These are phyloP conservation scores for Macrobrachium rosenbergii DNA, from an alignment of 1,140 invertebrate genomes.

Conservation along the genomic window DNA sequence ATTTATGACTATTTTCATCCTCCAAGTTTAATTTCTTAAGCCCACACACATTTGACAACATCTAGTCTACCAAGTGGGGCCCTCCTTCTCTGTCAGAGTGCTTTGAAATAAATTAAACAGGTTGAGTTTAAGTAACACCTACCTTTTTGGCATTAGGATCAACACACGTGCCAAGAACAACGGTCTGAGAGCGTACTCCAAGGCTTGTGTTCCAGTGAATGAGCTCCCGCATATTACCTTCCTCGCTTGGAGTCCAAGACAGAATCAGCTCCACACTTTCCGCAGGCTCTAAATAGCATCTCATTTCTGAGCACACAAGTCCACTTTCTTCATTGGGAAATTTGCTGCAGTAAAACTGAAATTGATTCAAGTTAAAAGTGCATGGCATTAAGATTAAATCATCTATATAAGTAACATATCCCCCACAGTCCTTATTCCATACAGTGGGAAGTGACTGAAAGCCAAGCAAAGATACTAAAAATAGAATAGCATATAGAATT, in stretches of 20 bases:
- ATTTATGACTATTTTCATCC: too few relatives aligned
- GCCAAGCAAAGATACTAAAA: too few relatives aligned
- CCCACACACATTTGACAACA: not conserved
- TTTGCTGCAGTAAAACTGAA: constrained; percentile 60
- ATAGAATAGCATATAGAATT: too few relatives aligned
- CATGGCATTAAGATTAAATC: too few relatives aligned
- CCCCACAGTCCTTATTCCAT: too few relatives aligned
- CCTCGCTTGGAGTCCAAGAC: constrained; percentile 55
- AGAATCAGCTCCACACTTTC: constrained; percentile 56
- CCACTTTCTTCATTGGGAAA: constrained; percentile 57
- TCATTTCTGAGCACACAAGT: constrained; percentile 23
- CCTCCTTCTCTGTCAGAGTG: too few relatives aligned
- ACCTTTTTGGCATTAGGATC: constrained; percentile 63
- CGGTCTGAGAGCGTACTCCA: constrained; percentile 61
- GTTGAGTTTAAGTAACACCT: not conserved
- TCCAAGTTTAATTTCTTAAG: not conserved
- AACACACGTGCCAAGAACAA: constrained; percentile 59
- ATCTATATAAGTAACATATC: too few relatives aligned
- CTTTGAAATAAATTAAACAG: not conserved
- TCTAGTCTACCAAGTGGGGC: too few relatives aligned
- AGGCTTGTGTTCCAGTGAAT: constrained; percentile 55
- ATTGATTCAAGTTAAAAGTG: not conserved
- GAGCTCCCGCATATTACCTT: constrained; percentile 56
- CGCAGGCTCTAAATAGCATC: constrained; percentile 21
- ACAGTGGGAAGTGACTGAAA: too few relatives aligned